These are phyloP conservation scores for Leptodactylus fallax DNA, from an alignment of 2,797 vertebrate genomes.

Conservation along the genomic window DNA sequence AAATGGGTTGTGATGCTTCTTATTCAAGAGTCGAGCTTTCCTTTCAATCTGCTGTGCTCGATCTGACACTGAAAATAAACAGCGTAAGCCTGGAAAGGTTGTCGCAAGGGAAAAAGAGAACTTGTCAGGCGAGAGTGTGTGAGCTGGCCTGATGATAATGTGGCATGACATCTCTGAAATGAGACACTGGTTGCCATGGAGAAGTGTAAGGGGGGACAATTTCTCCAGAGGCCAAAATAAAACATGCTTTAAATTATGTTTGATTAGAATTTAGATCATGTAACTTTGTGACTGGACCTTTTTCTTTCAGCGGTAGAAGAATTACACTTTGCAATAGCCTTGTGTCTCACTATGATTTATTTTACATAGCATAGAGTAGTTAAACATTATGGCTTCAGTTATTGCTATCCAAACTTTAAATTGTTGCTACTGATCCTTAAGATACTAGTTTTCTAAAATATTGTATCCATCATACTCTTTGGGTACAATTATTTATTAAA, in stretches of 20 bases:
- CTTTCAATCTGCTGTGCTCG: conserved; percentile 78
- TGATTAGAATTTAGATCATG: conserved; percentile 99
- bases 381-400: conserved; percentile 28
- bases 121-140: conserved; percentile 92
- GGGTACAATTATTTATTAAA: not conserved
- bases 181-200: conserved; percentile 98
- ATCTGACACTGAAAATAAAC: conserved; percentile 85
- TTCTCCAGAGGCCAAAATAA: conserved; percentile 97
- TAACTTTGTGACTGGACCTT: conserved; percentile 87
- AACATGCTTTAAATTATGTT: conserved; percentile 99
- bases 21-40: conserved; percentile 80
- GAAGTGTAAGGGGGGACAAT: conserved; percentile 87
- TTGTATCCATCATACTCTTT: not conserved
- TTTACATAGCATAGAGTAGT: conserved; percentile 35
- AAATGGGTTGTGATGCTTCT: conserved; percentile 81
- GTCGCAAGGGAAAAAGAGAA: conserved; percentile 89
- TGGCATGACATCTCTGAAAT: conserved; percentile 99
- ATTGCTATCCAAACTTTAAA: conserved; percentile 22
- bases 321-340: conserved; percentile 66
- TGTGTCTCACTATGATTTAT: conserved; percentile 42
- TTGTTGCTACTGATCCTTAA: not conserved
- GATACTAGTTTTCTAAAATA: not conserved
- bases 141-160: conserved; percentile 96
- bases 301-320: conserved; percentile 62
- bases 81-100: conserved; percentile 78